Conservation (phyloP, 2,113 vertebrate species). For the Podarcis raffonei region DNA sequence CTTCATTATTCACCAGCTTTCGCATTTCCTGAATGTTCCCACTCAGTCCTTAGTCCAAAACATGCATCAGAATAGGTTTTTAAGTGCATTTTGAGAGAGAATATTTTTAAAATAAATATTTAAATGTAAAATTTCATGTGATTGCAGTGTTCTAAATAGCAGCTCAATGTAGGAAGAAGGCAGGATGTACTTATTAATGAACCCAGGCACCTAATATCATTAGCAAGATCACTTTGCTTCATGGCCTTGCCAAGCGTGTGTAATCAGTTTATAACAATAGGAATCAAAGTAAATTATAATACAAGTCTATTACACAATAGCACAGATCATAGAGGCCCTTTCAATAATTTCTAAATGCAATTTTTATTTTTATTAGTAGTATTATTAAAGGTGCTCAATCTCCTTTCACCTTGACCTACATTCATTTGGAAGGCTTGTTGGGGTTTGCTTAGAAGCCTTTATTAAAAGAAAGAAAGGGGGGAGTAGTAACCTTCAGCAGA, state of each 20-base stretch:
- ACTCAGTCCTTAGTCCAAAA: not conserved
- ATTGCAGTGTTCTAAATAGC: not conserved
- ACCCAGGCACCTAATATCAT: not conserved
- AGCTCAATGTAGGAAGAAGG: not conserved
- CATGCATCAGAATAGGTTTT: not conserved
- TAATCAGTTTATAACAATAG: not conserved
- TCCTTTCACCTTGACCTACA: constrained; percentile 37
- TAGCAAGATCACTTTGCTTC: constrained; percentile 2
- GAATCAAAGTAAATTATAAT: constrained; percentile 26
- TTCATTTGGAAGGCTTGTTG: constrained; percentile 47
- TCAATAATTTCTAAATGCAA: constrained; percentile 31
- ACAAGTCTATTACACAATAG: constrained; percentile 24
- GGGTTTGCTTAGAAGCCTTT: constrained; percentile 45
- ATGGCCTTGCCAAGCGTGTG: constrained; percentile 3
- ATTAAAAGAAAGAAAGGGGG: not conserved
- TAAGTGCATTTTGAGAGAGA: not conserved
- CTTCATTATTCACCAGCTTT: not conserved
- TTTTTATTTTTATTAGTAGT: not conserved
- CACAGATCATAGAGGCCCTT: not conserved
- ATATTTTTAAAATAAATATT: not conserved
- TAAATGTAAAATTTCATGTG: not conserved
- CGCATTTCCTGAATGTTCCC: not conserved
- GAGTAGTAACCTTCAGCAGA: constrained; percentile 69
- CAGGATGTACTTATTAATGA: not conserved
- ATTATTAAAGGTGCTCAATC: constrained; percentile 23